Conservation (phyloP, 2,888 invertebrate species). For the Polymixis lichenea region DNA sequence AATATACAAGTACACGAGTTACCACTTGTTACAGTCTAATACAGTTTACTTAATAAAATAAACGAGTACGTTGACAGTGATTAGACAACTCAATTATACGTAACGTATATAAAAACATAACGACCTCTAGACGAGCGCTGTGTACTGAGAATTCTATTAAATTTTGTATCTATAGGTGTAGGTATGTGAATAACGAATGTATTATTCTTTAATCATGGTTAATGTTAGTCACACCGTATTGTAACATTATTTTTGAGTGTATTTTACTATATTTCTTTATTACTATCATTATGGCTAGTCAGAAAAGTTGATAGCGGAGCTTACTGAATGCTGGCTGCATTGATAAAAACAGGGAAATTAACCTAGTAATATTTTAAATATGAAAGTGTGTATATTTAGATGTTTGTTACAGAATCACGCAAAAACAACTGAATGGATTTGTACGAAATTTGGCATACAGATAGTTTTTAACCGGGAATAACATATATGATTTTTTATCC, state of each 20-base stretch:
- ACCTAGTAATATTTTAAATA: too few relatives aligned
- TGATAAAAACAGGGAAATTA: too few relatives aligned
- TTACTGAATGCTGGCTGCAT: too few relatives aligned
- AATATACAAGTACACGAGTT: not conserved
- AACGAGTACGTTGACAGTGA: slow-evolving; percentile 24
- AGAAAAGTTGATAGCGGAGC: not conserved
- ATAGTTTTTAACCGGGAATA: too few relatives aligned
- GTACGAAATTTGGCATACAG: too few relatives aligned
- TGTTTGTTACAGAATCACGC: too few relatives aligned
- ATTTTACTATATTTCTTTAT: not conserved
- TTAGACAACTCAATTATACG: slow-evolving; percentile 38
- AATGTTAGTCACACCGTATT: not conserved
- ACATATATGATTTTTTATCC: too few relatives aligned
- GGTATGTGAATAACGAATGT: not conserved
- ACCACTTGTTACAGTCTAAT: not conserved
- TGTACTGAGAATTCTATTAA: slow-evolving; percentile 6
- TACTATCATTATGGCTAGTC: not conserved
- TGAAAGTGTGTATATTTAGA: too few relatives aligned
- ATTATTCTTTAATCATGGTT: slow-evolving; percentile 19
- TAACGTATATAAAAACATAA: not conserved
- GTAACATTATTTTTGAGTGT: not conserved
- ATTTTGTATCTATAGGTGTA: slow-evolving; percentile 1
- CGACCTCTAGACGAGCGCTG: slow-evolving; percentile 41
- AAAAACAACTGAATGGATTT: too few relatives aligned
- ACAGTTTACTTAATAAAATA: slow-evolving; percentile 28